phyloP scores from a whole-genome alignment of 2,888 invertebrate species.

The Stomorhina lunata region DNA sequence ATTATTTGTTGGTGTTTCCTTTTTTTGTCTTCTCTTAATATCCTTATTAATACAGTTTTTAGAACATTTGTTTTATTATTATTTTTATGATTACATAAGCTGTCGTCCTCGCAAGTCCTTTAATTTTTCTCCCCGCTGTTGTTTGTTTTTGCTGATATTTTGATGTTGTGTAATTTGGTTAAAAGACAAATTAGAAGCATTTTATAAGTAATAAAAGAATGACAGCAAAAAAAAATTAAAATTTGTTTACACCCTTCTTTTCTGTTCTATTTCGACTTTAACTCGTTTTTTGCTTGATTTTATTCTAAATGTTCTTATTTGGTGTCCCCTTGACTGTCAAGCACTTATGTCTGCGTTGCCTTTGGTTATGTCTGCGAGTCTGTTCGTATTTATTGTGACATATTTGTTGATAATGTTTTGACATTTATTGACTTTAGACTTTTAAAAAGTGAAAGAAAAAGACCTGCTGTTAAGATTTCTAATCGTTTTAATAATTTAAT shows the following conservation, averaged over 20 bases:
- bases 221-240: background rate
- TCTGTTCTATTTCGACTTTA: background rate
- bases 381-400: constrained; percentile 59
- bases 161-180: constrained; percentile 46
- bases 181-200: constrained; percentile 59
- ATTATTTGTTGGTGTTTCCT: constrained; percentile 67
- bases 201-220: constrained; percentile 48
- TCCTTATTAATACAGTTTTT: constrained; percentile 58
- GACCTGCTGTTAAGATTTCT: constrained; percentile 58
- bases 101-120: background rate
- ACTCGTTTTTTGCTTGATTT: background rate
- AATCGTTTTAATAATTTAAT: constrained; percentile 31
- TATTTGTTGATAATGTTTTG: constrained; percentile 63
- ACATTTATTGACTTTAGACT: constrained; percentile 63
- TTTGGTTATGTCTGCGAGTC: background rate
- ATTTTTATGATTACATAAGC: constrained; percentile 44
- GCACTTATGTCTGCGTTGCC: background rate
- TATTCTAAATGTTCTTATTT: background rate
- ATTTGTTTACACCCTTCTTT: constrained; percentile 55
- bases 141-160: constrained; percentile 5
- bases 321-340: background rate
- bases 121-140: constrained; percentile 17
- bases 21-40: constrained; percentile 24
- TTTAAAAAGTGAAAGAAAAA: constrained; percentile 52
- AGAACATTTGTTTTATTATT: constrained; percentile 58